Conservation (phyloP, 2,888 invertebrate species). For the Sthenelais limicola region DNA sequence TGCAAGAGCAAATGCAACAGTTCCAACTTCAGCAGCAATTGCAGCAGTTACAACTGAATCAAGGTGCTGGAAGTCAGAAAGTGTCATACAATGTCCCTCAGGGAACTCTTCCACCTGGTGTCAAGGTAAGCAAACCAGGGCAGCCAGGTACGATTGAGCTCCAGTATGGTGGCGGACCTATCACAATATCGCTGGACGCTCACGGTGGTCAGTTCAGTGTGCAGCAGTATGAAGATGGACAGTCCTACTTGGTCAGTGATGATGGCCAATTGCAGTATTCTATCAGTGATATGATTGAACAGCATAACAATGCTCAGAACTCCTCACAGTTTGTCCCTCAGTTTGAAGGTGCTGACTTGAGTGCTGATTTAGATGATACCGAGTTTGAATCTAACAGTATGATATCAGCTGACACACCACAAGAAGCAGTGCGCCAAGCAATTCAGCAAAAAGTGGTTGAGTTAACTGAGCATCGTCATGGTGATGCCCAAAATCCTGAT, state of each 20-base stretch:
- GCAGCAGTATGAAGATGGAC: constrained; percentile 9
- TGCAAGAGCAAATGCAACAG: constrained; percentile 18
- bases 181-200: constrained; percentile 54
- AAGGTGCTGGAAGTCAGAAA: neutral
- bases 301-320: constrained; percentile 7
- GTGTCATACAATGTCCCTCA: neutral
- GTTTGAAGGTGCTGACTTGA: constrained; percentile 13
- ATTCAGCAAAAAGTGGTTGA: constrained; percentile 38
- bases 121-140: neutral
- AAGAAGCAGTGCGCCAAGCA: constrained; percentile 9
- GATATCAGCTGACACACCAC: constrained; percentile 13
- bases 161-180: constrained; percentile 52
- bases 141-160: constrained; percentile 51
- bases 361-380: constrained; percentile 22
- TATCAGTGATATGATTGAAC: constrained; percentile 3
- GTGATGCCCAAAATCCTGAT: constrained; percentile 26
- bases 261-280: constrained; percentile 14
- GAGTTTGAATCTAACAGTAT: constrained; percentile 16
- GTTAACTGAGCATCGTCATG: constrained; percentile 19
- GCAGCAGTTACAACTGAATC: constrained; percentile 20
- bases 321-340: neutral
- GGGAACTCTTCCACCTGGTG: constrained; percentile 6
- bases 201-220: constrained; percentile 37
- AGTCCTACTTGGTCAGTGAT: constrained; percentile 18
- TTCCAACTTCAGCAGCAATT: constrained; percentile 12